Base-by-base conservation (phyloP, 2,113 vertebrate species). In the Ciconia maguari region DNA sequence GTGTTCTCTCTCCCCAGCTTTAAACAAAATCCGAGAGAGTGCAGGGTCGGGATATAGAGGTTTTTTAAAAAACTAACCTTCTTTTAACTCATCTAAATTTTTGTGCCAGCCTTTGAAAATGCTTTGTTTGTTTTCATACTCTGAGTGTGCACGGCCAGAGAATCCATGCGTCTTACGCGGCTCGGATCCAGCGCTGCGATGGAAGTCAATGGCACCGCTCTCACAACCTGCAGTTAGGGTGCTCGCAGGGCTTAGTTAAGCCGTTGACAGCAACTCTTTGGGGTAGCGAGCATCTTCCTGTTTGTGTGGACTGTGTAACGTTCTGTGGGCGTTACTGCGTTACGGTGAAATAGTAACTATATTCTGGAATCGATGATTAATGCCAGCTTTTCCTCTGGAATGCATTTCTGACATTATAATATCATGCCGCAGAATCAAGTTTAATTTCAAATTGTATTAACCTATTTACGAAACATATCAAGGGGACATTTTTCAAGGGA, bases 391-490 rank as follows among this genome's bases (percentile, higher is more conserved):
- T 90, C 93, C 79, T 81, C 75, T 80, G 66, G 93, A 95, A 84
- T 87, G 87, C 60, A 26, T 90, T 95, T 78, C 90, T 96, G 93
- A 96, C 91, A 74, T 96, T 90, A 71, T 91, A 96, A 88, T 94
- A 94, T 91, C 96, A 85, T 92, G 85, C 85, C 1, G 41, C 34
- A 55, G 90, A 96, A 96, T 94, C 84, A 92, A 94, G 90, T 97
- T 97, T 95, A 93, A 94, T 96, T 97, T 95, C 85, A 94, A 94
- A 96, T 90, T 97, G 90, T 96, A 87, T 96, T 96, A 96, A 94
- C 69, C 88, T 96, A 96, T 96, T 97, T 97, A 94, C 60, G 15
- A 90, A 95, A 96, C 87, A 44, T 88, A 97, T 94, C 93, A 83
- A 80, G 91, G 87, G 94, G 75, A 60, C 68, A 70, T 97, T 96